Evolutionary conservation across 2,113 vertebrate genomes (phyloP).

Genomic region (Piprites chloris): DNA sequence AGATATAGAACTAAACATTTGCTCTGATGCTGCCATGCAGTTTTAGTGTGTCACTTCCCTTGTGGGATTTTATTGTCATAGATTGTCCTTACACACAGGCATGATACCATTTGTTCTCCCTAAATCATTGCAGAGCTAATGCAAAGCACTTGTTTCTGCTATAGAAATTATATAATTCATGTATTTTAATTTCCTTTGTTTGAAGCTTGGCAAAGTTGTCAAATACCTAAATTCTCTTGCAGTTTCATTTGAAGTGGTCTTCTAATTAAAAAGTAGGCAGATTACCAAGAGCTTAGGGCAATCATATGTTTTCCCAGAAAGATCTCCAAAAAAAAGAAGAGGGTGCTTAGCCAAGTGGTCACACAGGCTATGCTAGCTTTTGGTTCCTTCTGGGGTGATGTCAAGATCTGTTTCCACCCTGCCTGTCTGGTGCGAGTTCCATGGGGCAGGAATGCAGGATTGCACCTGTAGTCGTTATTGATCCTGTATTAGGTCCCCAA

Average conservation of each 20-base stretch:
- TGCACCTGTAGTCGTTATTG: background rate
- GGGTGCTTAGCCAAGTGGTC: background rate
- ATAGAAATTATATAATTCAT: too few species aligned
- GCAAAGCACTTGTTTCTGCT: background rate
- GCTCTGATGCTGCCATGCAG: background rate
- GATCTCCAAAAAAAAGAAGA: background rate
- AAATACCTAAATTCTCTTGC: background rate
- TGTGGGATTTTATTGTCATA: background rate
- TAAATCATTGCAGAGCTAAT: background rate
- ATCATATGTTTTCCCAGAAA: slow-evolving; percentile 19
- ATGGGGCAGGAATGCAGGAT: background rate
- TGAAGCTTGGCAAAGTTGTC: background rate
- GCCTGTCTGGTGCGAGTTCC: fast-evolving
- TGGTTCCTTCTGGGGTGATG: background rate
- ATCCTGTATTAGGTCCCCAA: background rate
- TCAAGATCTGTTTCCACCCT: background rate
- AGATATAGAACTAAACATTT: background rate
- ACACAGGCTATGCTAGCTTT: background rate
- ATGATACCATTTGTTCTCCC: background rate
- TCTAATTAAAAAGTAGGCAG: slow-evolving; percentile 16
- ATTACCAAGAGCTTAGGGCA: background rate
- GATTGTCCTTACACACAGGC: background rate
- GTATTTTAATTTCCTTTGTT: background rate
- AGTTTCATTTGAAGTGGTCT: background rate
- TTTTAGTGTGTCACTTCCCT: background rate